These are phyloP conservation scores for Oceanites oceanicus DNA, from an alignment of 2,113 vertebrate species.

Conservation along the genomic window DNA sequence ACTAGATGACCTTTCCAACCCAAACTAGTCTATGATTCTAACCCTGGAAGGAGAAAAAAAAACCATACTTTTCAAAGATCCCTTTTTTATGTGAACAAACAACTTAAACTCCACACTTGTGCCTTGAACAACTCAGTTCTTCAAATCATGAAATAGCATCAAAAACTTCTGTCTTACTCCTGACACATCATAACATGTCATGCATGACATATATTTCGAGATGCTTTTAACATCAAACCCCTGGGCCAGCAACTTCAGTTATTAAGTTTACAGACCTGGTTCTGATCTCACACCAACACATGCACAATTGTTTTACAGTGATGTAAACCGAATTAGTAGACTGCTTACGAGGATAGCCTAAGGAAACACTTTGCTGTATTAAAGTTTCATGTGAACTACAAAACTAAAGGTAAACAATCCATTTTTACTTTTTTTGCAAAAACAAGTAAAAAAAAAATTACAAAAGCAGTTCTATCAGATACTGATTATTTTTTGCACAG, in stretches of 20 bases:
- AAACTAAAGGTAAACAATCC: neutral
- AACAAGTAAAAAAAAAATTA: neutral
- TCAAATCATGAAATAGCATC: neutral
- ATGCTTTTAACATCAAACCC: neutral
- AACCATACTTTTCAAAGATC: neutral
- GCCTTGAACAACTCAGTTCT: neutral
- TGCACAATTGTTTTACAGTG: neutral
- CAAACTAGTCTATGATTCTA: too few relatives aligned
- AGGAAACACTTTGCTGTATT: neutral
- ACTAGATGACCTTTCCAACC: too few relatives aligned
- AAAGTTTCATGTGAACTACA: neutral
- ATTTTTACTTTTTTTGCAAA: neutral
- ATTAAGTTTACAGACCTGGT: neutral
- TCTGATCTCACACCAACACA: neutral
- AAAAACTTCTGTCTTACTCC: neutral
- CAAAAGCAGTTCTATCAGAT: neutral
- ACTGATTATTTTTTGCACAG: neutral
- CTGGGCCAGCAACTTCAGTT: neutral
- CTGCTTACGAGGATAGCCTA: neutral
- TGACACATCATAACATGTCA: neutral
- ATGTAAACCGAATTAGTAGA: neutral
- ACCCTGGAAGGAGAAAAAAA: neutral
- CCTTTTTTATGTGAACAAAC: neutral
- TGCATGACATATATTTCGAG: rapidly evolving
- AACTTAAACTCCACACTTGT: neutral